Evolutionary conservation across 2,113 vertebrate species (phyloP).

Genomic region (Labrus mixtus): DNA sequence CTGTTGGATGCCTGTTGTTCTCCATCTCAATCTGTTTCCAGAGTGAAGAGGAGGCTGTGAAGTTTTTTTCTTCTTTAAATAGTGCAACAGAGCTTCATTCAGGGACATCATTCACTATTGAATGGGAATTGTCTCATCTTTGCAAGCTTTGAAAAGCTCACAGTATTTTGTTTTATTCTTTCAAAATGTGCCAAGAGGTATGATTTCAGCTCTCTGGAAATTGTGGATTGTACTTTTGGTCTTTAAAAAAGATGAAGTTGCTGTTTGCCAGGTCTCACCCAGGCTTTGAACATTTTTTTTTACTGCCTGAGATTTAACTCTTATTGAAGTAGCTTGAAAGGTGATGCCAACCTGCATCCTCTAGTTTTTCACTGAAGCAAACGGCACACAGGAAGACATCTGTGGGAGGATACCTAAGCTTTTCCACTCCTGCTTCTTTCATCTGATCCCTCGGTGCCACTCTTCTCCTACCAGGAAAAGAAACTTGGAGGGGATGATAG

Average conservation of each 20-base stretch:
- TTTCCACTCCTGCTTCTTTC: constrained; percentile 2
- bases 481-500: constrained; percentile 13
- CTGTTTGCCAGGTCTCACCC: constrained; percentile 6
- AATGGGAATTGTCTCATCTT: constrained; percentile 43
- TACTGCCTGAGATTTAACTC: constrained; percentile 8
- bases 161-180: background rate
- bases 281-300: constrained; percentile 5
- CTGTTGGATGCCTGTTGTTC: constrained; percentile 2
- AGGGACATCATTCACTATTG: constrained; percentile 11
- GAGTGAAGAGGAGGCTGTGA: constrained; percentile 1
- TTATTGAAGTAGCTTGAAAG: constrained; percentile 34
- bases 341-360: constrained; percentile 2
- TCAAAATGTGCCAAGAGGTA: constrained; percentile 26
- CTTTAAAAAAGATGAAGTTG: constrained; percentile 17
- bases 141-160: constrained; percentile 31
- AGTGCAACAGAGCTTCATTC: constrained; percentile 20
- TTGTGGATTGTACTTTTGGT: background rate
- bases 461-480: constrained; percentile 25
- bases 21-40: background rate
- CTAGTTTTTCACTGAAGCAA: constrained; percentile 23
- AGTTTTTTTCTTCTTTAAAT: constrained; percentile 2
- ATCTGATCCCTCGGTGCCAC: background rate
- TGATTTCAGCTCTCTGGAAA: constrained; percentile 31
- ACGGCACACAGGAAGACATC: constrained; percentile 21
- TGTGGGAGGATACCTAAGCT: constrained; percentile 11